These are phyloP conservation scores for Congeria kusceri DNA, from an alignment of 2,888 invertebrate genomes.

Conservation along the genomic window DNA sequence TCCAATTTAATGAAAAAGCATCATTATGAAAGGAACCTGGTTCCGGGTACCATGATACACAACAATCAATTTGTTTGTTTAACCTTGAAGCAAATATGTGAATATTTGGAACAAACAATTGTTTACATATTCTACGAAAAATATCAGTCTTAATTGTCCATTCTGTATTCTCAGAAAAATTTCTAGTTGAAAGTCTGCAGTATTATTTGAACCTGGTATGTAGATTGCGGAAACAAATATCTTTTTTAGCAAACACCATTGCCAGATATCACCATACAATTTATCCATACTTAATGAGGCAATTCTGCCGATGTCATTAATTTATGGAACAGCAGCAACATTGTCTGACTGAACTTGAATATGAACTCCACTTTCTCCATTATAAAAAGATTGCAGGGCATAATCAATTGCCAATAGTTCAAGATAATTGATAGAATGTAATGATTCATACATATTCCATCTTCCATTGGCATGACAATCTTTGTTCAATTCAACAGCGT, in stretches of 20 bases:
- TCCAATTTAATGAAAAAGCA: conserved; percentile 13
- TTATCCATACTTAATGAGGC: not conserved
- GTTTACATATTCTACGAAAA: conserved; percentile 11
- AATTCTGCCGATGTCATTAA: conserved; percentile 14
- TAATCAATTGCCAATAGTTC: conserved; percentile 9
- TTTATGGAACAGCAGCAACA: not conserved
- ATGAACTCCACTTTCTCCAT: not conserved
- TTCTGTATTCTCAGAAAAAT: conserved; percentile 19
- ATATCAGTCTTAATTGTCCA: conserved; percentile 12
- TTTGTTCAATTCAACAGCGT: not conserved
- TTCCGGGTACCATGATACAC: conserved; percentile 19
- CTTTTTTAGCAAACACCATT: conserved; percentile 5
- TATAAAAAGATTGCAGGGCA: conserved; percentile 5
- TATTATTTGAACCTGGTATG: conserved; percentile 4
- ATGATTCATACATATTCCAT: not conserved
- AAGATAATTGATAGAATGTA: not conserved
- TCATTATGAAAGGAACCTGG: conserved; percentile 3
- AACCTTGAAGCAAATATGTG: conserved; percentile 16
- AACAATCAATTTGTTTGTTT: conserved; percentile 1
- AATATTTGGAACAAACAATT: conserved; percentile 9
- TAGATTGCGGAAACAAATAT: conserved; percentile 14
- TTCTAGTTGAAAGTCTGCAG: conserved; percentile 8
- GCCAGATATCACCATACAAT: conserved; percentile 1
- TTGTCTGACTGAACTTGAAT: conserved; percentile 8
- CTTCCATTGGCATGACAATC: conserved; percentile 1